Evolutionary conservation across 2,888 invertebrate genomes (phyloP), one percentile per base, ranked within the genome.

Genomic region (Philereme vetulata): DNA sequence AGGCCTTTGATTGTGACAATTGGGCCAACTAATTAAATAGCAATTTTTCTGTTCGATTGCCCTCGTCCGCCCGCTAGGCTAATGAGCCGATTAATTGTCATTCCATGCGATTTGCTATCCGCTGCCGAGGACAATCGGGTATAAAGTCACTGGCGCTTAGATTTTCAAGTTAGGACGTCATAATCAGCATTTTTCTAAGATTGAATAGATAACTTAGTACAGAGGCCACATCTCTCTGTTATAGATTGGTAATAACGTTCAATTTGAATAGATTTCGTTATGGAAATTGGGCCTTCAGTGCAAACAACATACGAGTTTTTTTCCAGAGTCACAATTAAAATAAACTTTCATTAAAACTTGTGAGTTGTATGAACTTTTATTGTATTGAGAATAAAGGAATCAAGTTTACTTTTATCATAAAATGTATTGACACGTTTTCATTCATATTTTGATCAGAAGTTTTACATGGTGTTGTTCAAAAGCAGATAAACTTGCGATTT

Each of bases 41-140:
- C 53, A 46, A 60, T 64, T 64, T 65, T 64, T 65, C 57, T 67
- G 55, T 51, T 56, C 66, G 51, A 67, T 70, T 72, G 68, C 50
- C 54, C 55, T 43, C 48, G n/a, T 67, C 64, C 62, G 58, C 56
- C 58, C 51, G 51, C 54, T 50, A 47, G 58, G 63, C 65, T 75
- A 75, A 75, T 76, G 72, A 72, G 63, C 64, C 67, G 67, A 71
- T 75, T 76, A 75, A 72, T 75, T 72, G 73, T 67, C 67, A 72
- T 68, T 72, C 71, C 66, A 67, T 67, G 67, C 67, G 71, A 76
- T 73, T 71, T 68, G 59, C 62, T 61, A 56, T 60, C 60, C 66
- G 34, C 36, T 48, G 43, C 51, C 46, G 47, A 34, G 52, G 48
- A 60, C 63, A 48, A 51, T 45, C 55, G 36, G 35, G 21, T 0